phyloP scores from a whole-genome alignment of 2,888 invertebrate species.

The Agonum fuliginosum region DNA sequence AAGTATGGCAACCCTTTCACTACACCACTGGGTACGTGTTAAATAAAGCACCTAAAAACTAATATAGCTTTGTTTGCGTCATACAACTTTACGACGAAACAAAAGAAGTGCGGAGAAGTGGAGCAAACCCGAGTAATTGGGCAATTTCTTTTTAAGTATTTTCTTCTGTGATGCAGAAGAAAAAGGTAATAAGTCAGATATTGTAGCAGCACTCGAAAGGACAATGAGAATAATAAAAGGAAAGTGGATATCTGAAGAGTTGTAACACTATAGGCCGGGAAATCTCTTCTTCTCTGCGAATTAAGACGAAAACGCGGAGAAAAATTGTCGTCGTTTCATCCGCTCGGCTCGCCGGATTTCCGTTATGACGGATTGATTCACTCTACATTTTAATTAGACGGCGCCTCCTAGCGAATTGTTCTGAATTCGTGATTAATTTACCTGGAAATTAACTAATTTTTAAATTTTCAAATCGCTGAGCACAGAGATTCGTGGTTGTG shows the following conservation, averaged over 20 bases:
- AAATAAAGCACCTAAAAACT: conserved; percentile 42
- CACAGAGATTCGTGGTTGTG: conserved; percentile 3
- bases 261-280: conserved; percentile 29
- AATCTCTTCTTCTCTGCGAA: not conserved
- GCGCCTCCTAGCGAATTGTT: not conserved
- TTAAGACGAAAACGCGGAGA: conserved; percentile 20
- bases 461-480: conserved; percentile 25
- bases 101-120: conserved; percentile 40
- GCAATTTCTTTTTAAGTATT: conserved; percentile 52
- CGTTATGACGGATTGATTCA: conserved; percentile 40
- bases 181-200: conserved; percentile 50
- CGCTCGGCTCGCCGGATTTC: not conserved
- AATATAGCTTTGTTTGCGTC: conserved; percentile 43
- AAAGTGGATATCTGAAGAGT: conserved; percentile 47
- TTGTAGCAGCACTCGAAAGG: conserved; percentile 50
- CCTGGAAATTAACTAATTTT: conserved; percentile 25
- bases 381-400: conserved; percentile 38
- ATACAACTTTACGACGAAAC: conserved; percentile 42
- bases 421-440: conserved; percentile 23
- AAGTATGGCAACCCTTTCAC: no score
- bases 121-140: conserved; percentile 41
- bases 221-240: conserved; percentile 46
- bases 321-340: conserved; percentile 32
- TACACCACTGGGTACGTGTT: conserved; percentile 34
- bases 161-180: conserved; percentile 46